Evolutionary conservation across 2,888 invertebrate genomes (phyloP), one percentile per base, ranked within the genome.

Genomic region (Sarcophaga carnaria): DNA sequence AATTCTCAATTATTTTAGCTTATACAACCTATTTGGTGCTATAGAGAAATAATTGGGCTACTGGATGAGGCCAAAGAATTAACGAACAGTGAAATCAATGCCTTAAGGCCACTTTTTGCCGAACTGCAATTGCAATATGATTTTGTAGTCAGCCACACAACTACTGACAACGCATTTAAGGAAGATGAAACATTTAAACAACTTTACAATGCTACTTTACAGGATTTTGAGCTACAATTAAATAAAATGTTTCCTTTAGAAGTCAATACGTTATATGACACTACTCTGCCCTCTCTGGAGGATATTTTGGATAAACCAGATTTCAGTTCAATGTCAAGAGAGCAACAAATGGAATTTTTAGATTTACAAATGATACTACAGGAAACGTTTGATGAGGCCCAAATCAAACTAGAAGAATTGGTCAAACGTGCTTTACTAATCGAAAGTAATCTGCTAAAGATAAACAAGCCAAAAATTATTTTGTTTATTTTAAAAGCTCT

Each of bases 381-480:
- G 75, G 92, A 92, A n/a, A 88, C 90, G 0, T 80, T 92, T 8
- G 89, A 91, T 64, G 92, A 92, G 47, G 88, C 92, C 0, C 91
- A 92, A 70, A 3, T 83, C 47, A 90, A 89, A 22, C 88, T 92
- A 1, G 83, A 91, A 22, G 87, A 88, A 4, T 81, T 92, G 47
- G 90, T 91, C n/a, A 59, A 75, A 27, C 88, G 88, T 2, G 90
- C 92, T 10, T 67, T 89, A 5, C 82, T 89, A 3, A 22, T 91
- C 79, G 90, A 92, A 83, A 60, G 79, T 8, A 75, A 79, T 67
- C 62, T 92, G 12, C 27, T 92, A 4, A 88, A 82, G 6, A 79
- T 91, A 0, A 89, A 91, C 83, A 92, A 92, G 47, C 91, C 90
- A 3, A 91, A 91, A 85, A 89, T 92, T 27, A 82, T 91, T 2